Conservation (phyloP, 2,888 invertebrate genomes). For the Microchrysa polita region DNA sequence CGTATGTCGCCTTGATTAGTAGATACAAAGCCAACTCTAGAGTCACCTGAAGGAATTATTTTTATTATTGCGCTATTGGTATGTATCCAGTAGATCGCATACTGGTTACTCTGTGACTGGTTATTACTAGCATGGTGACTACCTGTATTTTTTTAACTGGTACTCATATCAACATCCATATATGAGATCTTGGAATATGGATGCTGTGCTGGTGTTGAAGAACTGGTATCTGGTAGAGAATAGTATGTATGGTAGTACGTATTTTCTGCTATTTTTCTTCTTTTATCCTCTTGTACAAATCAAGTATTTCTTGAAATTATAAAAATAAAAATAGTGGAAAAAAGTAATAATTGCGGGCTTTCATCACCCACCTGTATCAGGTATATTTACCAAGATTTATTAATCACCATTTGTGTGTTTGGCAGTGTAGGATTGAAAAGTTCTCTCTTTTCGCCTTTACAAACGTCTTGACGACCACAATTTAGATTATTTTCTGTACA, state of each 20-base stretch:
- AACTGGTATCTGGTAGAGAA: neutral
- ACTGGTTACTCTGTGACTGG: no score
- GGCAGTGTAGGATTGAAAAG: no score
- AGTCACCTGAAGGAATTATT: neutral
- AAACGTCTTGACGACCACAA: neutral
- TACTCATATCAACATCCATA: neutral
- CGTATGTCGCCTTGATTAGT: slow-evolving; percentile 24
- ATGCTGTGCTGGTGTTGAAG: neutral
- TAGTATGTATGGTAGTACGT: neutral
- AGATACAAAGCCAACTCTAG: no score
- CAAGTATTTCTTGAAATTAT: no score
- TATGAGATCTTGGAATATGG: neutral
- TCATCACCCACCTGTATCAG: slow-evolving; percentile 32
- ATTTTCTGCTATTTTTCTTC: no score
- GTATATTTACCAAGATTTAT: neutral
- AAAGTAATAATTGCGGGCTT: neutral
- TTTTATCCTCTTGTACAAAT: no score
- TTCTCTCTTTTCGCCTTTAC: no score
- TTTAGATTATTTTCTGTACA: slow-evolving; percentile 6
- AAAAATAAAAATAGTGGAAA: neutral
- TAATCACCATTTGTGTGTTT: no score
- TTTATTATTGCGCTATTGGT: neutral
- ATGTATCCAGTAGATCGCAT: neutral
- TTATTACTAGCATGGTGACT: neutral
- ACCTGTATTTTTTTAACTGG: neutral